A percentile compares a stretch with the other conserved stretches of the same genome.
phyloP scores from a whole-genome alignment of 1,140 invertebrate genomes.

The Thaumatotibia leucotreta region DNA sequence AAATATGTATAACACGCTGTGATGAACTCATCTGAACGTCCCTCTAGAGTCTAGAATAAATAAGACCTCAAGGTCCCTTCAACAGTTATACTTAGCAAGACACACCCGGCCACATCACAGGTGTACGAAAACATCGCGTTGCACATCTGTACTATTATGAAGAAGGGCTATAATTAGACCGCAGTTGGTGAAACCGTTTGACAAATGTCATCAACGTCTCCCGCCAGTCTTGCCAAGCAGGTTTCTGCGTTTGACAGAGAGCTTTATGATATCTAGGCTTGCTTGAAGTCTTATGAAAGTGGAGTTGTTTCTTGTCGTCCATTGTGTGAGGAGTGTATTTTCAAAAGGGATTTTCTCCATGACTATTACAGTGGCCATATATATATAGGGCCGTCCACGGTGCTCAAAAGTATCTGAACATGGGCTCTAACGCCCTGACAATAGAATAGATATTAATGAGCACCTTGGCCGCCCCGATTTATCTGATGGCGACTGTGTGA shows the following conservation, averaged over 20 bases:
- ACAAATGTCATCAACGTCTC: not conserved
- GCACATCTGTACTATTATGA: not conserved
- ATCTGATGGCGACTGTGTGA: no score
- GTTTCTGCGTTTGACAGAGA: not conserved
- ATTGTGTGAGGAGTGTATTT: no score
- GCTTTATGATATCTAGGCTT: not conserved
- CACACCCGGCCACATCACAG: not conserved
- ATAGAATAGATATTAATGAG: no score
- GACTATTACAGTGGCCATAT: no score
- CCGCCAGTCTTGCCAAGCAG: not conserved
- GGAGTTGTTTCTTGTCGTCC: not conserved
- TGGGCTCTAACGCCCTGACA: no score
- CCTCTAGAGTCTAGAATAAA: no score
- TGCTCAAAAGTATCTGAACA: no score
- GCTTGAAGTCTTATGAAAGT: not conserved
- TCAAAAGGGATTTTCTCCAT: no score
- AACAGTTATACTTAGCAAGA: not conserved
- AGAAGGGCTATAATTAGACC: not conserved
- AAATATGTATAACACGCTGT: no score
- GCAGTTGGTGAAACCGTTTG: not conserved
- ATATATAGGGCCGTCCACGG: no score
- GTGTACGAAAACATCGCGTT: not conserved
- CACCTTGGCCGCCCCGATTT: no score
- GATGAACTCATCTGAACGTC: no score
- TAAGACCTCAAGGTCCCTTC: not conserved